phyloP scores from a whole-genome alignment of 2,888 invertebrate genomes.

The Drosophila nigritarsus region DNA sequence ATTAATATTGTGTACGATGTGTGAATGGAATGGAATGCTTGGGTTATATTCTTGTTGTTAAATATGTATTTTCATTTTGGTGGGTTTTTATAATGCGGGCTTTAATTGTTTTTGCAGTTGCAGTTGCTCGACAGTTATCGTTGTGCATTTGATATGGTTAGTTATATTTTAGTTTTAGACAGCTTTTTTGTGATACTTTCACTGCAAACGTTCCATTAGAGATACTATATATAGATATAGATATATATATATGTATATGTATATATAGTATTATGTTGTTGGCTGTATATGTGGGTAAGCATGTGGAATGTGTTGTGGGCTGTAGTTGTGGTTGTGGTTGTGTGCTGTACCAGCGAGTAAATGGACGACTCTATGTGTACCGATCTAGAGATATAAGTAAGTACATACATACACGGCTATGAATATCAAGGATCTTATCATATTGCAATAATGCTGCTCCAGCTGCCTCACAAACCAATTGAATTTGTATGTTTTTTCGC shows the following conservation, averaged over 20 bases:
- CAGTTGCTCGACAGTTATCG: constrained; percentile 29
- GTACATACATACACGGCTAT: constrained; percentile 14
- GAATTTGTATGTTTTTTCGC: constrained; percentile 37
- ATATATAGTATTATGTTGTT: background rate
- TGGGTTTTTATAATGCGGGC: constrained; percentile 57
- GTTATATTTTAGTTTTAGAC: constrained; percentile 39
- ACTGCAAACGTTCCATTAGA: constrained; percentile 20
- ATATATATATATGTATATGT: background rate
- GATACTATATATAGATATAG: constrained; percentile 1
- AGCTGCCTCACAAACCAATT: constrained; percentile 35
- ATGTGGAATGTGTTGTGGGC: constrained; percentile 42
- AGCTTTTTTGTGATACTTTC: constrained; percentile 2
- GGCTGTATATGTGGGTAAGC: constrained; percentile 19
- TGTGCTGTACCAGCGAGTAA: constrained; percentile 21
- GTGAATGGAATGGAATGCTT: constrained; percentile 45
- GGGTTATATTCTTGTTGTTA: constrained; percentile 46
- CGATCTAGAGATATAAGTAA: constrained; percentile 23
- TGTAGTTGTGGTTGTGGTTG: background rate
- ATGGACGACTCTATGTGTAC: constrained; percentile 53
- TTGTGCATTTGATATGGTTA: constrained; percentile 62
- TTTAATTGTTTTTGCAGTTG: constrained; percentile 33
- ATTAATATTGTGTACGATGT: constrained; percentile 28
- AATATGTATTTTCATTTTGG: constrained; percentile 37
- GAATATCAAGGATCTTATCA: constrained; percentile 22
- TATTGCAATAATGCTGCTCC: constrained; percentile 15